These are phyloP conservation scores for Eueremaeus valkanovi DNA, from an alignment of 2,888 invertebrate species.

Conservation along the genomic window DNA sequence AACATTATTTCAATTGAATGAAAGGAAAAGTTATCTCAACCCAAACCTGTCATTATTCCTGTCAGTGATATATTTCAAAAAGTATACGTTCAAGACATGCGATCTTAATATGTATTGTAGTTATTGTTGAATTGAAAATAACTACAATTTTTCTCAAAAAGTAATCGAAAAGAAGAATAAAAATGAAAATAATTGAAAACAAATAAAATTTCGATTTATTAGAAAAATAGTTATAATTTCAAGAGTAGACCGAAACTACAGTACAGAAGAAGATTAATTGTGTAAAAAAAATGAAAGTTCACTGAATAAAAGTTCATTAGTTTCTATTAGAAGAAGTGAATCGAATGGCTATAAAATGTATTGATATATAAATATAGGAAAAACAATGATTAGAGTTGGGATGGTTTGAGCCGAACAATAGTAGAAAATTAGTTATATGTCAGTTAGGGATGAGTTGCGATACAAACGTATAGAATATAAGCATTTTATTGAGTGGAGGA, in stretches of 20 bases:
- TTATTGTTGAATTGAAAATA: background rate
- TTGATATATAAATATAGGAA: background rate
- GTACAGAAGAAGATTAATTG: no score
- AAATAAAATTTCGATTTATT: no score
- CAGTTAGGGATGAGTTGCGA: constrained; percentile 23
- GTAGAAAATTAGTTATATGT: constrained; percentile 2
- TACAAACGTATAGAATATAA: background rate
- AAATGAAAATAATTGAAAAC: no score
- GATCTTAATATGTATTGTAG: background rate
- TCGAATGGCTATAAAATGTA: constrained; percentile 5
- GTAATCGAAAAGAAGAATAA: no score
- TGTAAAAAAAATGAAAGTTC: no score
- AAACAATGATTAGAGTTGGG: constrained; percentile 4
- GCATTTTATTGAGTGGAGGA: background rate
- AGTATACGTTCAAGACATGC: background rate
- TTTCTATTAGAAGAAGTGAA: background rate
- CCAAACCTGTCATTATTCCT: constrained; percentile 1
- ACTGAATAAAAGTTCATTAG: background rate
- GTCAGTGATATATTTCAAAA: background rate
- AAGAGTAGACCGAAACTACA: no score
- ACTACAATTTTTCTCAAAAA: no score
- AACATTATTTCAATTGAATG: background rate
- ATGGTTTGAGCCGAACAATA: background rate
- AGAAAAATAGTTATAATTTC: no score
- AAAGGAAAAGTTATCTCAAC: constrained; percentile 1